A percentile compares a stretch with the other conserved stretches of the same genome.
Evolutionary conservation across 2,797 vertebrate species (phyloP).

Genomic region (Muraenolepis orangiensis): DNA sequence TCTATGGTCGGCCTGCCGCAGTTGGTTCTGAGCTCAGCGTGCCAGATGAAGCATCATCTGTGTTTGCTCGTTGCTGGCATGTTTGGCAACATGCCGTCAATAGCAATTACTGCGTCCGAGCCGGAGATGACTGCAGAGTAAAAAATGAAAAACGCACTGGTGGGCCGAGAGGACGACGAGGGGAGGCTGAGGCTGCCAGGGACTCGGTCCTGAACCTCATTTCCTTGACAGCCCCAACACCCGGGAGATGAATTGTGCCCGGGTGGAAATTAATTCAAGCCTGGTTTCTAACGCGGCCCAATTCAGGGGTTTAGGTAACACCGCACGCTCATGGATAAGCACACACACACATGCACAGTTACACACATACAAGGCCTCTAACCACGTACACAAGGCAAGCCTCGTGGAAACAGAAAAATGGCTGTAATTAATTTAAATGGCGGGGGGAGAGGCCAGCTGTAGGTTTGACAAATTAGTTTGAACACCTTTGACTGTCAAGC

Average conservation of each 20-base stretch:
- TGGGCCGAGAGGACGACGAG: slow-evolving; percentile 39
- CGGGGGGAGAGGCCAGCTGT: slow-evolving; percentile 23
- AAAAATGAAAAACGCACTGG: slow-evolving; percentile 55
- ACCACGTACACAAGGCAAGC: not conserved
- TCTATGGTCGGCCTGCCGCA: not conserved
- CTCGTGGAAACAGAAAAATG: slow-evolving; percentile 62
- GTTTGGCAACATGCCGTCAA: slow-evolving; percentile 65
- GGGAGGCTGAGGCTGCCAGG: no score
- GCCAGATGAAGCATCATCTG: slow-evolving; percentile 59
- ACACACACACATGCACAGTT: slow-evolving; percentile 4
- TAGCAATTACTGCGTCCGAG: slow-evolving; percentile 61
- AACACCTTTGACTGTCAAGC: slow-evolving; percentile 78
- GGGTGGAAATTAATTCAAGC: slow-evolving; percentile 51
- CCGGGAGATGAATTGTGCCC: slow-evolving; percentile 49
- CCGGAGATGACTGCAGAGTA: slow-evolving; percentile 51
- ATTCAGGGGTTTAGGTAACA: slow-evolving; percentile 37
- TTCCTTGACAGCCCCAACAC: slow-evolving; percentile 41
- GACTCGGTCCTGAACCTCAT: not conserved
- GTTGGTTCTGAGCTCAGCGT: slow-evolving; percentile 31
- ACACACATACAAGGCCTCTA: slow-evolving; percentile 26
- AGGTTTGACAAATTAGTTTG: slow-evolving; percentile 77
- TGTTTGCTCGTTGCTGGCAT: slow-evolving; percentile 61
- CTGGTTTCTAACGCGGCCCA: slow-evolving; percentile 38
- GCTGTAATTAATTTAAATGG: slow-evolving; percentile 72
- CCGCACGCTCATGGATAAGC: not conserved